Percentiles rank a stretch among this genome's conserved stretches.
These are phyloP conservation scores for Varanus komodoensis DNA, from an alignment of 2,113 vertebrate genomes.

Conservation along the genomic window DNA sequence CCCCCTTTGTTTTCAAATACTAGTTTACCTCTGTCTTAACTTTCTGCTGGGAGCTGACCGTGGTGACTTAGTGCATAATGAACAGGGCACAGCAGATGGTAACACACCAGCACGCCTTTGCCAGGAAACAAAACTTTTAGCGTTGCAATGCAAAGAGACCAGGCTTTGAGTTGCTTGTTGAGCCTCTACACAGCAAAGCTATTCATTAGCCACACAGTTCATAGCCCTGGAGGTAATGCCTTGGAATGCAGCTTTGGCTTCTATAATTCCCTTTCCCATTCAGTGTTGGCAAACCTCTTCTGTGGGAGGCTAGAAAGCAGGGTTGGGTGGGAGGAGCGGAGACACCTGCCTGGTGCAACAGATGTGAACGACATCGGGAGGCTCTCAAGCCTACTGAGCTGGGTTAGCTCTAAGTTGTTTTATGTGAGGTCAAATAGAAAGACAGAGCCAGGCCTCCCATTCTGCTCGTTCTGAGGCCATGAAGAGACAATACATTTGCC, in stretches of 20 bases:
- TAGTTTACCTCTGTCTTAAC: slow-evolving; percentile 57
- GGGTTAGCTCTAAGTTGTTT: background rate
- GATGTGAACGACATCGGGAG: background rate
- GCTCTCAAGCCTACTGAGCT: background rate
- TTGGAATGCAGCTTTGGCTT: slow-evolving; percentile 48
- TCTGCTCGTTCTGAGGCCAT: background rate
- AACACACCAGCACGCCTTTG: slow-evolving; percentile 24
- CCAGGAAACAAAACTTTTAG: slow-evolving; percentile 41
- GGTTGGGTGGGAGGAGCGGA: background rate
- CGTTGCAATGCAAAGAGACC: background rate
- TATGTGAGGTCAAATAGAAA: background rate
- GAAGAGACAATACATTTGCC: background rate
- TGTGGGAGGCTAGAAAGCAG: background rate
- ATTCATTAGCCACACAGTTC: slow-evolving; percentile 53
- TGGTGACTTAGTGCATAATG: slow-evolving; percentile 51
- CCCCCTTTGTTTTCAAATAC: slow-evolving; percentile 67
- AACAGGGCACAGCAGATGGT: slow-evolving; percentile 48
- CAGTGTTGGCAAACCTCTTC: background rate
- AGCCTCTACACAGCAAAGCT: slow-evolving; percentile 44
- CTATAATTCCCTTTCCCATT: background rate
- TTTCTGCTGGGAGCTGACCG: slow-evolving; percentile 61
- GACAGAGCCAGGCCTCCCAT: background rate
- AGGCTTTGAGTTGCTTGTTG: slow-evolving; percentile 6
- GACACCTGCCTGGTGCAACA: background rate
- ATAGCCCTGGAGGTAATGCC: slow-evolving; percentile 35